Evolutionary conservation across 2,113 vertebrate species (phyloP), one percentile per base, ranked within the genome.

Genomic region (Petrocephalus microphthalmus): DNA sequence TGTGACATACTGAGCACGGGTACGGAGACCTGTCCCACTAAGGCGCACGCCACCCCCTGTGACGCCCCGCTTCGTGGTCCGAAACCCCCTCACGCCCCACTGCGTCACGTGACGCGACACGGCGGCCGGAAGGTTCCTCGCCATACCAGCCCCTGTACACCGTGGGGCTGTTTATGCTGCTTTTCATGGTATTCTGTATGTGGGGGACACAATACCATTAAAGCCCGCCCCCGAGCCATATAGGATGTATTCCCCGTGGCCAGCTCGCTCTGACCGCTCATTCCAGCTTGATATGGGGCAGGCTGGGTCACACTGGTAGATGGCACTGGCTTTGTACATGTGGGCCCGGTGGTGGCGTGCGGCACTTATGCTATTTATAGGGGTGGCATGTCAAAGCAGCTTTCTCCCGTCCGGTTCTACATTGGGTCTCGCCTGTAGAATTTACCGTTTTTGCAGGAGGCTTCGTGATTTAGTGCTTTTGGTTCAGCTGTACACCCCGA

Each of bases 371-470:
- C 20, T 84, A 15, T 84, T 95, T 95, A 94, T 86, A 94, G 89
- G 90, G 93, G 49, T 87, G 22, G 7, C 11, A 8, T 87, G 91
- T 95, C 93, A 91, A 92, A 92, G 93, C 94, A 94, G 94, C 89
- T 33, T 37, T 74, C 25, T 74, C 67, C 67, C 25, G 2, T 17
- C 5, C 13, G 25, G 10, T 74, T 74, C 29, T 2, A 33, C 29
- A 74, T 74, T 33, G 25, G 1, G 29, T 37, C 67, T 74, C 29
- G 5, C 29, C 67, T 37, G 29, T 74, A 17, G 2, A 74, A 6
- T 15, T 5, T 6, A 17, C 29, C 15, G 15, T 74, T 74, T 74
- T 37, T 37, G 29, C 67, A 15, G 67, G 67, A 17, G 4, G 29
- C 33, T 74, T 64, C n/a, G 22, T 74, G 29, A 74, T 37, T 74